Evolutionary conservation across 2,113 vertebrate species (phyloP).

Genomic region (Heliornis fulica): DNA sequence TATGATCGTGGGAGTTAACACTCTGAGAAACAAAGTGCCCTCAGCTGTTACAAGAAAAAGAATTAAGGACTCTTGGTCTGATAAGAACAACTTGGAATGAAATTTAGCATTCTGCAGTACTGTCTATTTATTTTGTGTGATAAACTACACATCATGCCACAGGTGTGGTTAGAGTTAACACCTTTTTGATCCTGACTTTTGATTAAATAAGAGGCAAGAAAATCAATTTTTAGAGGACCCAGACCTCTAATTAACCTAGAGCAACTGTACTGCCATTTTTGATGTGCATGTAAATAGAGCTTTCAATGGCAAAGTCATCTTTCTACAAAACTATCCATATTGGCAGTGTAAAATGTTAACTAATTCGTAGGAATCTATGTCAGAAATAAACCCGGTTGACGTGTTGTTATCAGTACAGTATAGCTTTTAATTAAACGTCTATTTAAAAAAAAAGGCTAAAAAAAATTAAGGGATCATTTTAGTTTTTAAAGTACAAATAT

Average conservation of each 20-base stretch:
- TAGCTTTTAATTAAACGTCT: not conserved
- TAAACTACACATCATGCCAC: not conserved
- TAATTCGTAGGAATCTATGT: slow-evolving; percentile 2
- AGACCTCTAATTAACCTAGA: not conserved
- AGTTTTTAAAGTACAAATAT: slow-evolving; percentile 42
- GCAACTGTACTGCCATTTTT: slow-evolving; percentile 1
- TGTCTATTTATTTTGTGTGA: not conserved
- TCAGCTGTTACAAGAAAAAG: not conserved
- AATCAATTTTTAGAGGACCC: slow-evolving; percentile 11
- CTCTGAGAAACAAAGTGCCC: slow-evolving; percentile 47
- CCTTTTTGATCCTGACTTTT: slow-evolving; percentile 19
- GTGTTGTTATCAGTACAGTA: not conserved
- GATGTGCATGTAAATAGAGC: slow-evolving; percentile 43
- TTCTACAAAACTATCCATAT: not conserved
- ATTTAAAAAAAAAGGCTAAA: not conserved
- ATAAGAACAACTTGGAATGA: not conserved
- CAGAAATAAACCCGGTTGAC: slow-evolving; percentile 22
- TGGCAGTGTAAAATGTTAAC: slow-evolving; percentile 41
- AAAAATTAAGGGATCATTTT: slow-evolving; percentile 39
- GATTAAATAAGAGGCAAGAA: slow-evolving; percentile 22
- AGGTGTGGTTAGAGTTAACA: not conserved
- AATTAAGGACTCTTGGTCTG: not conserved
- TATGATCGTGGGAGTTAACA: not conserved
- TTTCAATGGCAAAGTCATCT: not conserved
- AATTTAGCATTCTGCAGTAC: slow-evolving; percentile 1